Base-by-base conservation (phyloP, 2,113 vertebrate genomes). In the Grallaria varia region DNA sequence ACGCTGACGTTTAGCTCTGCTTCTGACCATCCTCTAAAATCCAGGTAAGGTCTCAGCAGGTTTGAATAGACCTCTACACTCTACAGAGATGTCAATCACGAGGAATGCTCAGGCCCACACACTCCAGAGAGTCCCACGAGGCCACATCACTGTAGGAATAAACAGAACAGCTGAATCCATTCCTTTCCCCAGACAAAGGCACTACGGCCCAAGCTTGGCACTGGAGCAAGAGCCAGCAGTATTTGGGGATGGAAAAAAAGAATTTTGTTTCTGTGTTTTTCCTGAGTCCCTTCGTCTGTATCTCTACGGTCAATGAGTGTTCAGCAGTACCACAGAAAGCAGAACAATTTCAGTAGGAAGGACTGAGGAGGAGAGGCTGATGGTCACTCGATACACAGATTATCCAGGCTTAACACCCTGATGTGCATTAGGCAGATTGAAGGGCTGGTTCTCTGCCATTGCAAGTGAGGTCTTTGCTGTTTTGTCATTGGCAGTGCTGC, bases 1-100 rank as follows among this genome's bases (percentile, higher is more conserved):
- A 24, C 5, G 16, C 4, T 90, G 67, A 86, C 1, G 1, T 59
- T 88, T 42, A 94, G 23, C 31, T 93, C 80, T 86, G 30, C 42
- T 92, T 92, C 80, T 95, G 49, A 77, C 73, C 95, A 86, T 78
- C 63, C 76, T 59, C 59, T 67, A 37, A 87, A 93, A 92, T 67
- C 47, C 76, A 92, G 33, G 47, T n/a, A 81, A 55, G 55, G 72
- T 87, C 86, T 89, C 76, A 78, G 76, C 60, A 95, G n/a, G 68
- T 95, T 81, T 88, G 59, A 71, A 83, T 66, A 83, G 37, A 58
- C 31, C 27, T 37, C 90, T 50, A 2, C 58, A 60, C n/a, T n/a
- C n/a, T n/a, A n/a, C 45, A 83, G 42, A 77, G 12, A 71, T 49
- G 35, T 74, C 85, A 86, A 22, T 85, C 45, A 58, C 2, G 42